Percentiles rank a stretch among this genome's conserved stretches.
phyloP scores from a whole-genome alignment of 2,797 vertebrate species.

The Otolemur crassicaudatus region DNA sequence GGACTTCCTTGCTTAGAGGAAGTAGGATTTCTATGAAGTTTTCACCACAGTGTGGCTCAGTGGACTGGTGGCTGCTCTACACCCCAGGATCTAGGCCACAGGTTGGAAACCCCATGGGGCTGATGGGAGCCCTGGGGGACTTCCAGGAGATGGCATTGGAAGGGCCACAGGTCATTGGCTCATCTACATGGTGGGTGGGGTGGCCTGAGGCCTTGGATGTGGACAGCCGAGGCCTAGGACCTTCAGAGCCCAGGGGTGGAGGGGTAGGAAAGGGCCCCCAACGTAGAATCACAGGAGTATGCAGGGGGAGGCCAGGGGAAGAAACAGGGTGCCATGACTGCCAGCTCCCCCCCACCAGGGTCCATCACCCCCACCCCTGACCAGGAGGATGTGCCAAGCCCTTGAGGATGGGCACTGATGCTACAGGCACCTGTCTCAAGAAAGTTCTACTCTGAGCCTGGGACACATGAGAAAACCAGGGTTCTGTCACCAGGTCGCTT shows the following conservation, averaged over 20 bases:
- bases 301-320: background rate
- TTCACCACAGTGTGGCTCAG: too few relatives aligned
- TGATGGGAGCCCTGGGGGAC: too few relatives aligned
- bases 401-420: too few relatives aligned
- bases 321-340: fast-evolving
- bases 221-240: background rate
- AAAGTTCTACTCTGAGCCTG: background rate
- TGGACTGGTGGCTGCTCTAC: background rate
- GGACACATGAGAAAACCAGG: background rate
- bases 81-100: background rate
- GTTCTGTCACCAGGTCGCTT: too few relatives aligned
- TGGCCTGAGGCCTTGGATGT: too few relatives aligned
- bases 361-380: background rate
- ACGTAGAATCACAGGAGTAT: background rate
- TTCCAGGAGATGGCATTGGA: background rate
- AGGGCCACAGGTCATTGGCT: background rate
- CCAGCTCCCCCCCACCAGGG: background rate
- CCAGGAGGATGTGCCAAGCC: background rate
- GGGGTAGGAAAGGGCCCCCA: background rate
- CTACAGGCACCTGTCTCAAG: background rate
- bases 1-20: background rate
- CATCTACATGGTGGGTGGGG: fast-evolving
- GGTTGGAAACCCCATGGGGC: too few relatives aligned
- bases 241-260: background rate
- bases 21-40: background rate